Conservation (phyloP, 2,113 vertebrate genomes). For the Platichthys stellatus region DNA sequence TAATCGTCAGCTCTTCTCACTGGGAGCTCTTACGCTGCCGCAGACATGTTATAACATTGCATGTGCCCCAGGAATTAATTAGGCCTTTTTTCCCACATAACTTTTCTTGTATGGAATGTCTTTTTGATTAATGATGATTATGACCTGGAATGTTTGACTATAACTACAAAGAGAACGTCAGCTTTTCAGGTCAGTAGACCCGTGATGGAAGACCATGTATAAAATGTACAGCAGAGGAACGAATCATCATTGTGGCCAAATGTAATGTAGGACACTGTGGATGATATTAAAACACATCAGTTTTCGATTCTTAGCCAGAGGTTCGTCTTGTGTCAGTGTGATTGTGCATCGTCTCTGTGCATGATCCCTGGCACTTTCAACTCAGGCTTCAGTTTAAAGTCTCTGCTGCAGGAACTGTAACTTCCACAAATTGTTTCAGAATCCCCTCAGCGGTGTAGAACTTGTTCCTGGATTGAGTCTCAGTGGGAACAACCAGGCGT, state of each 20-base stretch:
- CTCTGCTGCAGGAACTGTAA: no score
- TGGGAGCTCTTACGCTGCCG: background rate
- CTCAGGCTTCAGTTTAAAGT: no score
- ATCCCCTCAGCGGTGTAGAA: no score
- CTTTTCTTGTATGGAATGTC: background rate
- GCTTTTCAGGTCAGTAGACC: background rate
- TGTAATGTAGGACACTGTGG: background rate
- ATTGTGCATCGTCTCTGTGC: background rate
- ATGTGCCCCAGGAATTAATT: background rate
- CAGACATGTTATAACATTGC: background rate
- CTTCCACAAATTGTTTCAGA: no score
- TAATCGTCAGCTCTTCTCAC: slow-evolving; percentile 4
- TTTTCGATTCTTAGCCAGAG: slow-evolving; percentile 43
- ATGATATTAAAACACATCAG: background rate
- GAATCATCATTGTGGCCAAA: background rate
- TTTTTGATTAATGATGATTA: slow-evolving; percentile 6
- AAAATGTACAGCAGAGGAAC: background rate
- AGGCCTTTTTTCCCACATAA: background rate
- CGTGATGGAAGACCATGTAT: background rate
- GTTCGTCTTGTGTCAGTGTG: background rate
- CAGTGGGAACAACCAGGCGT: no score
- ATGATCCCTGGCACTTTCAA: background rate
- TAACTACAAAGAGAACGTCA: background rate
- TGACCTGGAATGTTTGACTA: background rate
- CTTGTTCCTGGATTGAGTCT: no score